A percentile compares a stretch with the other conserved stretches of the same genome.
Evolutionary conservation across 2,888 invertebrate genomes (phyloP).

Genomic region (Parochlus steinenii): DNA sequence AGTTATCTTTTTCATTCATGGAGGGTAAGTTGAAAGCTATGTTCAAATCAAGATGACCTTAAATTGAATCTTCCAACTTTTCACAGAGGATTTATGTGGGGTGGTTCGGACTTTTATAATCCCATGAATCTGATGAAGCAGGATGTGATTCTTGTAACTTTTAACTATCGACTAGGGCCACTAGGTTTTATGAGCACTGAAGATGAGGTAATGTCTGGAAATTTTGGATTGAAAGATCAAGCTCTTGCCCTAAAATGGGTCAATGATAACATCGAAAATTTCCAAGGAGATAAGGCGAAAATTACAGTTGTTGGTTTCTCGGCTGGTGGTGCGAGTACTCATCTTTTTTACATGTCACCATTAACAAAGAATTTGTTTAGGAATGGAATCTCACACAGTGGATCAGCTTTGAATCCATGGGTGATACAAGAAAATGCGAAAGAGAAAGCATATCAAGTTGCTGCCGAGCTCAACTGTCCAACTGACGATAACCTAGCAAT

Average conservation of each 20-base stretch:
- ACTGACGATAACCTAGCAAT: slow-evolving; percentile 34
- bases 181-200: slow-evolving; percentile 61
- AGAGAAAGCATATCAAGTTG: slow-evolving; percentile 43
- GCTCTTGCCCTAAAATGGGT: slow-evolving; percentile 52
- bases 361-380: slow-evolving; percentile 42
- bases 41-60: not conserved
- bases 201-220: slow-evolving; percentile 48
- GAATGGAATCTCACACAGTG: slow-evolving; percentile 52
- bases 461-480: slow-evolving; percentile 44
- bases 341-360: slow-evolving; percentile 51
- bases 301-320: slow-evolving; percentile 53
- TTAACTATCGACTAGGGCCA: slow-evolving; percentile 57
- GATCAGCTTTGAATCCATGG: slow-evolving; percentile 46
- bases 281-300: slow-evolving; percentile 53
- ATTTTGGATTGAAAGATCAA: slow-evolving; percentile 61
- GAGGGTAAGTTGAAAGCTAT: slow-evolving; percentile 22
- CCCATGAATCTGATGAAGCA: slow-evolving; percentile 42
- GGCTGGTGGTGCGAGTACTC: slow-evolving; percentile 58
- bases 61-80: not conserved
- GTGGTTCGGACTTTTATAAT: slow-evolving; percentile 35
- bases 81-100: slow-evolving; percentile 47
- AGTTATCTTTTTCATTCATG: slow-evolving; percentile 48
- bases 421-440: slow-evolving; percentile 37
- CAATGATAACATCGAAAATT: slow-evolving; percentile 45
- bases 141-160: slow-evolving; percentile 46